phyloP scores from a whole-genome alignment of 2,113 vertebrate species.

The Mormyrus iriodes region DNA sequence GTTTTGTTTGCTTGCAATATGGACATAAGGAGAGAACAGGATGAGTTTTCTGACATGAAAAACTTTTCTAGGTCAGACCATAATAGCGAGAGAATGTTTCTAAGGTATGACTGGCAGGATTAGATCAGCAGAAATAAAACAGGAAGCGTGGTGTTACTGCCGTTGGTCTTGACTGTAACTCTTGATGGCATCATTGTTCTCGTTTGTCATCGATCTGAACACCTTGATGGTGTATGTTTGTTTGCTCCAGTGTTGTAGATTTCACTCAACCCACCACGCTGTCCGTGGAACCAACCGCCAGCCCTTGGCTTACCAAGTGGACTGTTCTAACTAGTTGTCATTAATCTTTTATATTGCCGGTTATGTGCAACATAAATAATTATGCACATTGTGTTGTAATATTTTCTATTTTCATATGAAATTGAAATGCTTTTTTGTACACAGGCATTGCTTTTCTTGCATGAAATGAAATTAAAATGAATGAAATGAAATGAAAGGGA shows the following conservation, averaged over 20 bases:
- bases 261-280: slow-evolving; percentile 27
- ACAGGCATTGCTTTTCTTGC: slow-evolving; percentile 49
- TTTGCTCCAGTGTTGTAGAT: slow-evolving; percentile 30
- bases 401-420: slow-evolving; percentile 72
- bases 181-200: not conserved
- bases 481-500: slow-evolving; percentile 51
- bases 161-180: not conserved
- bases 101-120: not conserved
- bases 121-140: not conserved
- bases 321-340: slow-evolving; percentile 45
- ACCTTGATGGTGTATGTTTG: not conserved
- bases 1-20: not conserved
- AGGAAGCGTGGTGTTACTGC: not conserved
- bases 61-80: not conserved
- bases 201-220: not conserved
- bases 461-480: slow-evolving; percentile 54
- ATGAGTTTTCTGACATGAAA: slow-evolving; percentile 28
- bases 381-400: slow-evolving; percentile 63
- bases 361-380: slow-evolving; percentile 55
- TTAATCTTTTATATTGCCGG: slow-evolving; percentile 59
- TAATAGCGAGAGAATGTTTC: not conserved
- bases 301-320: slow-evolving; percentile 45
- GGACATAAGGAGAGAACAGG: not conserved
- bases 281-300: slow-evolving; percentile 34
- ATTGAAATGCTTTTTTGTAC: slow-evolving; percentile 60